A percentile compares a stretch with the other conserved stretches of the same genome.
These are phyloP conservation scores for Asbolus verrucosus DNA, from an alignment of 1,140 invertebrate genomes.

Conservation along the genomic window DNA sequence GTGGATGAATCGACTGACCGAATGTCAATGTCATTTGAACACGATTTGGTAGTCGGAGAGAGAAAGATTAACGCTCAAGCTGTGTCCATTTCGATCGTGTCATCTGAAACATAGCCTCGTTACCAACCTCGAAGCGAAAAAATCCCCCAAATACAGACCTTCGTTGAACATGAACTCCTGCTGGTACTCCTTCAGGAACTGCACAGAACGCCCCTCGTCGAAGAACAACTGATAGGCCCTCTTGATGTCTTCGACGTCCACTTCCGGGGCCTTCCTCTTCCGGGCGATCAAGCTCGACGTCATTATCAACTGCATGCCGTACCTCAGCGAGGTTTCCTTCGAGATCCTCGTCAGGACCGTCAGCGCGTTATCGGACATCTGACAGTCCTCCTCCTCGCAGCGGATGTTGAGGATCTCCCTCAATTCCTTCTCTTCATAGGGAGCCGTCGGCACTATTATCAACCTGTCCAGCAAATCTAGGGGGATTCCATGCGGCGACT, in stretches of 20 bases:
- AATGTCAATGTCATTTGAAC: too few species aligned
- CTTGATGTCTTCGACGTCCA: conserved; percentile 93
- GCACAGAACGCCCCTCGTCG: conserved; percentile 92
- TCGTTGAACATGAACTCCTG: conserved; percentile 95
- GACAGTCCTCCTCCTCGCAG: conserved; percentile 97
- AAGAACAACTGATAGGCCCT: conserved; percentile 94
- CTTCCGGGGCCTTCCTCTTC: conserved; percentile 85
- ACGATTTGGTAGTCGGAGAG: too few species aligned
- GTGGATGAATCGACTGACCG: too few species aligned
- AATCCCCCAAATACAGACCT: conserved; percentile 39
- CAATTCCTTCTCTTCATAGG: conserved; percentile 91
- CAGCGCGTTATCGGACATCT: conserved; percentile 93
- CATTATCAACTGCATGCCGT: conserved; percentile 99
- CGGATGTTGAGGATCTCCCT: conserved; percentile 86
- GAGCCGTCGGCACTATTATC: conserved; percentile 93
- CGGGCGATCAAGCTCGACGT: conserved; percentile 91
- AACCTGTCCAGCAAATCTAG: conserved; percentile 95
- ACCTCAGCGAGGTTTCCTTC: conserved; percentile 92
- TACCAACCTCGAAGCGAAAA: not conserved
- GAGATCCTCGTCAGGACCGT: conserved; percentile 93
- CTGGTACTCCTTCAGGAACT: conserved; percentile 96
- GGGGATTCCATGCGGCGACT: conserved; percentile 96
- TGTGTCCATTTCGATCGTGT: conserved; percentile 42
- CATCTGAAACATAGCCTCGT: conserved; percentile 18
- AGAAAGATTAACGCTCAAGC: not conserved